A percentile compares a stretch with the other conserved stretches of the same genome.
Evolutionary conservation across 2,113 vertebrate species (phyloP).

Genomic region (Neogale vison): DNA sequence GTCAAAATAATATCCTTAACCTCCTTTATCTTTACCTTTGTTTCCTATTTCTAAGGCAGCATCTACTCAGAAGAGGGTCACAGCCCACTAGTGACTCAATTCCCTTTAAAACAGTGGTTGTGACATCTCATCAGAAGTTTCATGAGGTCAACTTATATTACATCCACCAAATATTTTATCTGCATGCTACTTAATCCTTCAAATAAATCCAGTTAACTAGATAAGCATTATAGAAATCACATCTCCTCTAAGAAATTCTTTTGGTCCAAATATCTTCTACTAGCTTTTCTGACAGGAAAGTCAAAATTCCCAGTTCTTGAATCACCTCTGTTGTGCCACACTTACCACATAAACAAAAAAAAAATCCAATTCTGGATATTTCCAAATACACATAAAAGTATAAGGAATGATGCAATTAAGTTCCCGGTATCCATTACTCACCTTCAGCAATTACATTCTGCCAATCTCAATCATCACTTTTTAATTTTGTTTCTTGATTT

Average conservation of each 20-base stretch:
- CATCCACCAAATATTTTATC: conserved; percentile 18
- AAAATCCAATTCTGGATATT: background rate
- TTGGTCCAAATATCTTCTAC: conserved; percentile 1
- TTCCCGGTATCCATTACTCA: conserved; percentile 15
- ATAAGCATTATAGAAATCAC: background rate
- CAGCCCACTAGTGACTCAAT: background rate
- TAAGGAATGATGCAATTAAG: background rate
- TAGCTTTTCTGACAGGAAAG: conserved; percentile 21
- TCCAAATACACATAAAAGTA: background rate
- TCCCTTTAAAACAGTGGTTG: background rate
- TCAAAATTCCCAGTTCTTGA: conserved; percentile 5
- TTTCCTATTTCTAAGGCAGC: background rate
- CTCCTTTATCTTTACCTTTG: background rate
- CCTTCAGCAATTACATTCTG: conserved; percentile 19
- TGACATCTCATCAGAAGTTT: conserved; percentile 13
- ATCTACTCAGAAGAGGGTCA: conserved; percentile 9
- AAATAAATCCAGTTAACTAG: conserved; percentile 18
- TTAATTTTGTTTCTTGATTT: conserved; percentile 17
- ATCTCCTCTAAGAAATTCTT: conserved; percentile 2
- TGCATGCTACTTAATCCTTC: conserved; percentile 14
- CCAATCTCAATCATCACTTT: background rate
- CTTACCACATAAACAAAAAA: conserved; percentile 14
- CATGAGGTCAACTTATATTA: background rate
- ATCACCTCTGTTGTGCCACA: background rate
- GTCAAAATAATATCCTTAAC: conserved; percentile 28